phyloP scores from a whole-genome alignment of 2,113 vertebrate genomes.

The Oreochromis aureus region DNA sequence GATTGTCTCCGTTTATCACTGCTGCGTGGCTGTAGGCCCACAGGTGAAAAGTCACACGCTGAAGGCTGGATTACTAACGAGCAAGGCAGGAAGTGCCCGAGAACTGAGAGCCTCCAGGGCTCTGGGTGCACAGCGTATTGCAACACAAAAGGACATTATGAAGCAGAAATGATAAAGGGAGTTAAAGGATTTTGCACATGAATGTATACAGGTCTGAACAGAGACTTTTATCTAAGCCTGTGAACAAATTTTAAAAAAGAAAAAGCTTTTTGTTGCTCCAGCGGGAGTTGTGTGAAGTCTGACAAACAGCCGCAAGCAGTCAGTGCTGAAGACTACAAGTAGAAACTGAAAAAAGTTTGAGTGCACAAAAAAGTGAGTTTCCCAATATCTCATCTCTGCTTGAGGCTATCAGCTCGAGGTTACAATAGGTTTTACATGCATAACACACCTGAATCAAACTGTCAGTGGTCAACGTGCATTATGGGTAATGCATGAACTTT shows the following conservation, averaged over 20 bases:
- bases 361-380: not conserved
- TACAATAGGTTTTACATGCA: not conserved
- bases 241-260: not conserved
- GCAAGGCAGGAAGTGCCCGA: not conserved
- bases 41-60: not conserved
- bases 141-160: not conserved
- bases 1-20: not conserved
- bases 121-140: not conserved
- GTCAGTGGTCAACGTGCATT: not conserved
- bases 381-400: not conserved
- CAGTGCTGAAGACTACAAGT: not conserved
- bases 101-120: not conserved
- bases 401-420: not conserved
- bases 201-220: not conserved
- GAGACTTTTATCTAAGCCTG: not conserved
- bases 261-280: not conserved
- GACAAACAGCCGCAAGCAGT: not conserved
- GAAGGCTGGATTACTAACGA: not conserved
- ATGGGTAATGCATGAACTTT: not conserved
- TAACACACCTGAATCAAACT: not conserved
- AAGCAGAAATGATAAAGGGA: not conserved
- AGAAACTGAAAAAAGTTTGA: not conserved
- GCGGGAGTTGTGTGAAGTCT: not conserved
- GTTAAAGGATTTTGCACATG: not conserved
- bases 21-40: not conserved